phyloP scores from a whole-genome alignment of 2,113 vertebrate genomes.

The Tautogolabrus adspersus region DNA sequence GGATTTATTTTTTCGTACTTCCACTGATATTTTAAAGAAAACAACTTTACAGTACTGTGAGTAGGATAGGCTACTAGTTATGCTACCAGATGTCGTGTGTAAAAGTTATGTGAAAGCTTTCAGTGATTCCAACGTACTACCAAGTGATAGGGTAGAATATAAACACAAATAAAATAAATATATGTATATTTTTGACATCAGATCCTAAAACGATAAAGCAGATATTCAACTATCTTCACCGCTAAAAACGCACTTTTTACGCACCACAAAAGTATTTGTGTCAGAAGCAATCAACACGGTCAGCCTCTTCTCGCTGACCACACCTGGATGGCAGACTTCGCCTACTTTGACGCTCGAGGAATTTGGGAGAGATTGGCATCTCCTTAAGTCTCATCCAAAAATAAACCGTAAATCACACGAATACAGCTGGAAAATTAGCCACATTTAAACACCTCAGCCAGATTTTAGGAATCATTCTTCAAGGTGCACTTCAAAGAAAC shows the following conservation, averaged over 20 bases:
- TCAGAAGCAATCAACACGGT: slow-evolving; percentile 5
- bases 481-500: too few species aligned
- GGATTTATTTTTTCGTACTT: not conserved
- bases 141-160: slow-evolving; percentile 1
- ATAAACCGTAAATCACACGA: not conserved
- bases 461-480: not conserved
- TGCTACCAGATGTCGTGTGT: slow-evolving; percentile 26
- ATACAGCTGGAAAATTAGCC: not conserved
- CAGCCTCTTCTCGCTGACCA: slow-evolving; percentile 32
- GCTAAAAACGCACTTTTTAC: not conserved
- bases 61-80: not conserved
- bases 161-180: not conserved
- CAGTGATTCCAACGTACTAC: not conserved
- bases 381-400: not conserved
- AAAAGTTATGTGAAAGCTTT: slow-evolving; percentile 51
- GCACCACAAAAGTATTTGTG: not conserved
- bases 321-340: slow-evolving; percentile 45
- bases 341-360: slow-evolving; percentile 5
- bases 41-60: not conserved
- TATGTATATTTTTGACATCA: not conserved
- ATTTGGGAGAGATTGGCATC: not conserved
- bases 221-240: too few species aligned
- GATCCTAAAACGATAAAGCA: not conserved
- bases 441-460: not conserved
- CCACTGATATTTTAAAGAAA: slow-evolving; percentile 7